Percentiles rank a stretch among this genome's conserved stretches.
Evolutionary conservation across 2,797 vertebrate genomes (phyloP).

Genomic region (Tokudaia tokunoshimensis): DNA sequence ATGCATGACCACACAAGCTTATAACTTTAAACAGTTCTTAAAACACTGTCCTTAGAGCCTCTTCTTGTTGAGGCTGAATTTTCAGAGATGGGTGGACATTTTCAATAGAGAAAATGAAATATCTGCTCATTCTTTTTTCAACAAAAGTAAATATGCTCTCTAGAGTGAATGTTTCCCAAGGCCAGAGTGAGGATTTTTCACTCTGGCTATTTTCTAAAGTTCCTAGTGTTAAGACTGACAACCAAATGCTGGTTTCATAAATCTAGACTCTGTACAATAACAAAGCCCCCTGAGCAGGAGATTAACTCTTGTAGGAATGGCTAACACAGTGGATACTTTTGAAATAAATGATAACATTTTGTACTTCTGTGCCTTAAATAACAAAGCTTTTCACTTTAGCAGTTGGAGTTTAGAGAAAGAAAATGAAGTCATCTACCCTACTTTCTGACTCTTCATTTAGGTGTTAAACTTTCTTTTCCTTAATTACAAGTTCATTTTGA

Average conservation of each 20-base stretch:
- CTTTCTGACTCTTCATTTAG: not conserved
- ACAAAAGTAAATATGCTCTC: constrained; percentile 42
- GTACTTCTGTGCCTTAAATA: not conserved
- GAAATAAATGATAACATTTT: constrained; percentile 42
- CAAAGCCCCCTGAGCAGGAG: not conserved
- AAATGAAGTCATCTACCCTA: not conserved
- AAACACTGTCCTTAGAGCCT: constrained; percentile 53
- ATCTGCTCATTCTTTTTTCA: constrained; percentile 54
- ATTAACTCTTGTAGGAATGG: not conserved
- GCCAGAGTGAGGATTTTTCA: constrained; percentile 18
- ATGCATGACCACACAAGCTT: constrained; percentile 69
- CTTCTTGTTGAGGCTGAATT: constrained; percentile 40
- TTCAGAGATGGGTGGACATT: constrained; percentile 58
- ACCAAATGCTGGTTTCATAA: constrained; percentile 5
- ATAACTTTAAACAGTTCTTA: constrained; percentile 68
- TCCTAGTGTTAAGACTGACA: constrained; percentile 60
- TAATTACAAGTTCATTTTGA: constrained; percentile 29
- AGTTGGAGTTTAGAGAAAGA: not conserved
- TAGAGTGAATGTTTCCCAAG: constrained; percentile 29
- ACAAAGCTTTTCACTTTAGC: constrained; percentile 30
- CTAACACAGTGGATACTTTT: not conserved
- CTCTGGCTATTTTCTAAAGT: constrained; percentile 31
- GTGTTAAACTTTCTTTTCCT: constrained; percentile 5
- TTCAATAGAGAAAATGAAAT: constrained; percentile 56
- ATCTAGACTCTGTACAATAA: not conserved